Conservation (phyloP, 2,888 invertebrate genomes). For the Aspidiotus rigidus region DNA sequence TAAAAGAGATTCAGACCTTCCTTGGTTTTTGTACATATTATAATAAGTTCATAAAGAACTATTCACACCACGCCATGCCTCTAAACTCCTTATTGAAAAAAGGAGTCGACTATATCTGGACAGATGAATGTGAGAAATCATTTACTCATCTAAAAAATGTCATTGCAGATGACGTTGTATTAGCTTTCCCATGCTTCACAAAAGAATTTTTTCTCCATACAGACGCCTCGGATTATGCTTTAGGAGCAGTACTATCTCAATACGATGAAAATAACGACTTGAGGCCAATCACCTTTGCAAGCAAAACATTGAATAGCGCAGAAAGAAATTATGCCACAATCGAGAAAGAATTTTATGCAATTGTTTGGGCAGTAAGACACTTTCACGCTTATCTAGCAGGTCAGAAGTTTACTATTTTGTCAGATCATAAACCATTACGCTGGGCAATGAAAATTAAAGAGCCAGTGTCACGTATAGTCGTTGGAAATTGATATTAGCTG, state of each 20-base stretch:
- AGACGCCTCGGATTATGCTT: conserved; percentile 1
- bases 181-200: conserved; percentile 6
- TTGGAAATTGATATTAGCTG: conserved; percentile 9
- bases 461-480: conserved; percentile 1
- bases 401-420: conserved; percentile 1
- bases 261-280: background rate
- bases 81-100: background rate
- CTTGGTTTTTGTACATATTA: conserved; percentile 6
- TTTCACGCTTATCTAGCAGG: conserved; percentile 12
- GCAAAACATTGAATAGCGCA: conserved; percentile 5
- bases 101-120: background rate
- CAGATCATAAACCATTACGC: conserved; percentile 6
- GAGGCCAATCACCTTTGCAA: conserved; percentile 1
- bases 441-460: conserved; percentile 1
- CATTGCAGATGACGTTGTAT: background rate
- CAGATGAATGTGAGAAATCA: background rate
- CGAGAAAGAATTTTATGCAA: conserved; percentile 10
- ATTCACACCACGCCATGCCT: background rate
- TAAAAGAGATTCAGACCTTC: conserved; percentile 1
- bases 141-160: background rate
- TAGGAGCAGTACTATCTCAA: conserved; percentile 9
- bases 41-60: conserved; percentile 1
- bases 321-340: conserved; percentile 11
- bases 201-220: conserved; percentile 11
- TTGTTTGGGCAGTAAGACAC: conserved; percentile 1